Evolutionary conservation across 2,797 vertebrate species (phyloP), one percentile per base, ranked within the genome.

Genomic region (Linurgus olivaceus): DNA sequence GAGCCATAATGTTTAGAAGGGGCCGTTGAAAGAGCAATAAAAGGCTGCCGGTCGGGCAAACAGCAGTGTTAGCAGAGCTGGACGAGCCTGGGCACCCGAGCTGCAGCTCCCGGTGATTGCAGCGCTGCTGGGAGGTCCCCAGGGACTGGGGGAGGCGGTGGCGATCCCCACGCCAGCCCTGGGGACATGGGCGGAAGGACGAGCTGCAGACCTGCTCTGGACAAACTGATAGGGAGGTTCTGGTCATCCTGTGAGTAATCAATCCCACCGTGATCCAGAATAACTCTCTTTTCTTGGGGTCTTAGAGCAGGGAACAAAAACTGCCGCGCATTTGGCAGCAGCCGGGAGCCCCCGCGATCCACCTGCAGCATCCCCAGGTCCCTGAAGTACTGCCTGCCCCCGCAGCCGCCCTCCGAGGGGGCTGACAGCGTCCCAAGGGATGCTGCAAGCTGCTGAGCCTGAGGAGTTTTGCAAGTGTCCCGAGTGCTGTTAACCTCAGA

Each of bases 1-100:
- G 94, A 96, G 96, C 68, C 42, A 7, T 96, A 94, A 96, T 62
- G 94, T 87, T 96, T 42, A 55, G 94, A 91, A 90, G 71, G 15
- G 31, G 95, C 77, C 7, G 9, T 66, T 77, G 94, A 67, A 80
- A 40, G 88, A 88, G 94, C 93, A 85, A 42, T 96, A 91, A 97
- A 83, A 82, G 88, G 81, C 91, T 94, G 91, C 87, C 88, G 16
- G 90, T 44, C 47, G 88, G 96, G 95, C 80, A 88, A 96, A 10
- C 38, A 52, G 96, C 91, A 17, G 90, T 2, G 45, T 72, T 40
- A 68, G 93, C 90, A 51, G 66, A 77, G 91, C 83, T 81, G 92
- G 74, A 47, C 68, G 91, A 48, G 40, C 33, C 78, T 4, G 63
- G 45, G 79, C 40, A 5, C 13, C 14, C 9, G 4, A n/a, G 8